Evolutionary conservation across 2,888 invertebrate species (phyloP).

Genomic region (Chymomyza fuscimana): DNA sequence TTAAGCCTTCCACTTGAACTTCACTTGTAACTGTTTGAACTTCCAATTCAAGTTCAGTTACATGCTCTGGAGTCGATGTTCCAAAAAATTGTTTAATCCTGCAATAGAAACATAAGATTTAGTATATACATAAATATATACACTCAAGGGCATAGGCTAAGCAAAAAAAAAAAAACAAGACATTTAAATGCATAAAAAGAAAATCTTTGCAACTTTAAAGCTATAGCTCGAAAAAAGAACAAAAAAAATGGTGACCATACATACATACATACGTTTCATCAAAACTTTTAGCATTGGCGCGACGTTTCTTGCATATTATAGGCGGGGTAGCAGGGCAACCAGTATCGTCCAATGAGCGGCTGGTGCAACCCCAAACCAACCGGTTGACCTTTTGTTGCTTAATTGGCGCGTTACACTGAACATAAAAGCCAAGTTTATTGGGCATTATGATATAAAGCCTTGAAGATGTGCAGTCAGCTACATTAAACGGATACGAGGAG

Average conservation of each 20-base stretch:
- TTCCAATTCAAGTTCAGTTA: too few relatives aligned
- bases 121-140: too few relatives aligned
- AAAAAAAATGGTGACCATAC: background rate
- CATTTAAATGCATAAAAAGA: too few relatives aligned
- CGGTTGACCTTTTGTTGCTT: constrained; percentile 60
- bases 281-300: constrained; percentile 59
- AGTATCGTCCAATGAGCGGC: background rate
- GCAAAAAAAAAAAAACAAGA: too few relatives aligned
- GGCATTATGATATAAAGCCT: too few relatives aligned
- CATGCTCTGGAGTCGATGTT: too few relatives aligned
- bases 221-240: background rate
- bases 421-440: background rate
- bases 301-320: constrained; percentile 30
- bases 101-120: too few relatives aligned
- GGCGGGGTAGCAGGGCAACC: background rate
- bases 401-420: constrained; percentile 54
- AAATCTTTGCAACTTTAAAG: background rate
- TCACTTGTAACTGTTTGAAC: too few relatives aligned
- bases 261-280: constrained; percentile 52
- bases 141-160: too few relatives aligned
- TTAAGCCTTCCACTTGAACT: too few relatives aligned
- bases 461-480: background rate
- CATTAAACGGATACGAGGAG: background rate
- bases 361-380: constrained; percentile 18
- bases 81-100: too few relatives aligned